Evolutionary conservation across 2,113 vertebrate genomes (phyloP).

Genomic region (Atherinomorus stipes): DNA sequence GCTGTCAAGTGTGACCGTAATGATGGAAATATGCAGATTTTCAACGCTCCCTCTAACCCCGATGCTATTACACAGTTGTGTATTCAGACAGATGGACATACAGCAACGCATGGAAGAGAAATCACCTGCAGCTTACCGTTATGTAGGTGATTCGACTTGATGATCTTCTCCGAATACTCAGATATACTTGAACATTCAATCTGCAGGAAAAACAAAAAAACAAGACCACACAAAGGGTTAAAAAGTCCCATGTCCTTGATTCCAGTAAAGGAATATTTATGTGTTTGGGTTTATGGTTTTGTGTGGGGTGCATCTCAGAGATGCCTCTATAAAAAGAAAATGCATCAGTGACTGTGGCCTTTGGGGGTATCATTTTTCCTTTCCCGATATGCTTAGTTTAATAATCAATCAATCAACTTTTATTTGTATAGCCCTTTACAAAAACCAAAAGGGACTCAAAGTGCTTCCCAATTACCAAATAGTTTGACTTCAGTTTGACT

Average conservation of each 20-base stretch:
- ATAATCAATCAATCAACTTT: no score
- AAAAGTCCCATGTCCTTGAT: not conserved
- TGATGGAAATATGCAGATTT: conserved; percentile 49
- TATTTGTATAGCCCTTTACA: no score
- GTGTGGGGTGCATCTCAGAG: not conserved
- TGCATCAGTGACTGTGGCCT: no score
- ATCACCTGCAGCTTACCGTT: conserved; percentile 85
- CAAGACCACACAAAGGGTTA: conserved; percentile 13
- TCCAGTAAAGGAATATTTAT: conserved; percentile 6
- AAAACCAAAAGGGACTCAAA: no score
- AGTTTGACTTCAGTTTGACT: no score
- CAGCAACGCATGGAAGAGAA: conserved; percentile 11
- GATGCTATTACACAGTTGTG: not conserved
- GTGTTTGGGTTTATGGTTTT: not conserved
- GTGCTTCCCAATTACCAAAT: no score
- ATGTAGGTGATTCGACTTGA: conserved; percentile 97
- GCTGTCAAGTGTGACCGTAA: conserved; percentile 46
- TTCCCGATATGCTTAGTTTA: not conserved
- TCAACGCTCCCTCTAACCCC: conserved; percentile 27
- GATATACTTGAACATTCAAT: conserved; percentile 99
- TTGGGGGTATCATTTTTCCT: no score
- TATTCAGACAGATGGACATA: conserved; percentile 10
- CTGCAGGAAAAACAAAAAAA: conserved; percentile 76
- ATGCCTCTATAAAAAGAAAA: not conserved
- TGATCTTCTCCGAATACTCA: conserved; percentile 98